These are phyloP conservation scores for Aurelia sp. DNA, from an alignment of 30 jellyfish, hydroid and myxozoan species.

Conservation along the genomic window DNA sequence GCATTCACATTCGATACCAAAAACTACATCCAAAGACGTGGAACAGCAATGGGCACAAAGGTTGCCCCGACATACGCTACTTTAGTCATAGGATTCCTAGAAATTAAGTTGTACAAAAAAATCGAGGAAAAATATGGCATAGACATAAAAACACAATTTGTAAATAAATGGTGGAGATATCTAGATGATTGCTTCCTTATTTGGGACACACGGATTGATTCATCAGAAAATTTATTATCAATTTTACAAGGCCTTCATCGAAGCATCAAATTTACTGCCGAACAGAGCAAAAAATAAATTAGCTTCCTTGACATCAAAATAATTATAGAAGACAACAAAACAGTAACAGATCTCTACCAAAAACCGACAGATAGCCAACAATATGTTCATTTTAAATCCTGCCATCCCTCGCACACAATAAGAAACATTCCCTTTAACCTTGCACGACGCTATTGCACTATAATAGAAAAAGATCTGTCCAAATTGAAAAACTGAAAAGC, in stretches of 20 bases:
- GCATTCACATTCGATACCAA: background rate
- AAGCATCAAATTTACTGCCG: no score
- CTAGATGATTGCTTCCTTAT: slow-evolving; percentile 40
- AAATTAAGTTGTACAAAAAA: background rate
- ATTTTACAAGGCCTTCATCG: background rate
- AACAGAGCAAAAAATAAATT: background rate
- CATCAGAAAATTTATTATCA: background rate
- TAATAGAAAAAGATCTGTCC: background rate
- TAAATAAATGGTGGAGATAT: slow-evolving; percentile 7
- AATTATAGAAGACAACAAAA: slow-evolving; percentile 3
- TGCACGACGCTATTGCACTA: slow-evolving; percentile 12
- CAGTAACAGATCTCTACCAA: slow-evolving; percentile 24
- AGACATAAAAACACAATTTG: no score
- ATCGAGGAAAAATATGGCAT: slow-evolving; percentile 5
- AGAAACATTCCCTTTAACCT: slow-evolving; percentile 20
- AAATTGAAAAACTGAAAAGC: no score
- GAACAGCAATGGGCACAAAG: slow-evolving; percentile 3
- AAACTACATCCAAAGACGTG: no score
- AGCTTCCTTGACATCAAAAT: slow-evolving; percentile 12
- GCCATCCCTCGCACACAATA: no score
- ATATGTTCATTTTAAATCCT: no score
- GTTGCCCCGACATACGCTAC: slow-evolving; percentile 33
- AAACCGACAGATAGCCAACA: slow-evolving; percentile 44
- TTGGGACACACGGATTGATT: slow-evolving; percentile 27
- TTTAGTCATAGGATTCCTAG: slow-evolving; percentile 26